Evolutionary conservation across 2,113 vertebrate genomes (phyloP).

Genomic region (Saguinus imperator): DNA sequence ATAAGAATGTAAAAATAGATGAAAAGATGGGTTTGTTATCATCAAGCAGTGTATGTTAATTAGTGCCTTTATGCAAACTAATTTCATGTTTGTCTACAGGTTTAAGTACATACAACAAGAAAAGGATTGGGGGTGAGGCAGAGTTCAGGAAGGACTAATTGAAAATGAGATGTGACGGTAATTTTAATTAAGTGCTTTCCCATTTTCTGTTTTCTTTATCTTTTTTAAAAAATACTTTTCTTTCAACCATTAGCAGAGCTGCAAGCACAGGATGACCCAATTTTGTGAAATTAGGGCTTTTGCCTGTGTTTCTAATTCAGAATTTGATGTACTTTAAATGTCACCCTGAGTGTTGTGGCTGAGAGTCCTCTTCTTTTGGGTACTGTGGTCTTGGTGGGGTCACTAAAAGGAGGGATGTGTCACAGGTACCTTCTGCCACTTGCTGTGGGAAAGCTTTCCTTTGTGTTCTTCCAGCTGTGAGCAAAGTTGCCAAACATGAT

Average conservation of each 20-base stretch:
- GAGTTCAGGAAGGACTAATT: conserved; percentile 49
- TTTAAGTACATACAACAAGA: neutral
- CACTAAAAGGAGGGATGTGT: rapidly evolving
- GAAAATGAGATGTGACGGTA: conserved; percentile 41
- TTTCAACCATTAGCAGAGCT: neutral
- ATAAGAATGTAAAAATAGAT: conserved; percentile 68
- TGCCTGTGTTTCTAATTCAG: conserved; percentile 1
- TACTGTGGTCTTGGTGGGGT: neutral
- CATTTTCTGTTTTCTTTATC: conserved; percentile 31
- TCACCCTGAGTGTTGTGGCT: neutral
- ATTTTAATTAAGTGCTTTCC: conserved; percentile 58
- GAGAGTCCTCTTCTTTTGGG: neutral
- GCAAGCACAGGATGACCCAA: neutral
- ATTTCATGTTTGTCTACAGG: conserved; percentile 55
- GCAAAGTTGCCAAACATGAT: neutral
- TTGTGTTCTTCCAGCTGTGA: neutral
- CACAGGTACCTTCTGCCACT: neutral
- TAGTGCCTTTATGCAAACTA: conserved; percentile 62
- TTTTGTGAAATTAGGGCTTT: neutral
- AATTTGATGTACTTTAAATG: neutral
- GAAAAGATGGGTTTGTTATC: conserved; percentile 58
- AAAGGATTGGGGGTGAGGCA: neutral
- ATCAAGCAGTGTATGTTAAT: conserved; percentile 49
- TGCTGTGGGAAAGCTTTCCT: neutral
- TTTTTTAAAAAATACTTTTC: neutral